These are phyloP conservation scores for Triops longicaudatus DNA, from an alignment of 1,140 invertebrate species.

Conservation along the genomic window DNA sequence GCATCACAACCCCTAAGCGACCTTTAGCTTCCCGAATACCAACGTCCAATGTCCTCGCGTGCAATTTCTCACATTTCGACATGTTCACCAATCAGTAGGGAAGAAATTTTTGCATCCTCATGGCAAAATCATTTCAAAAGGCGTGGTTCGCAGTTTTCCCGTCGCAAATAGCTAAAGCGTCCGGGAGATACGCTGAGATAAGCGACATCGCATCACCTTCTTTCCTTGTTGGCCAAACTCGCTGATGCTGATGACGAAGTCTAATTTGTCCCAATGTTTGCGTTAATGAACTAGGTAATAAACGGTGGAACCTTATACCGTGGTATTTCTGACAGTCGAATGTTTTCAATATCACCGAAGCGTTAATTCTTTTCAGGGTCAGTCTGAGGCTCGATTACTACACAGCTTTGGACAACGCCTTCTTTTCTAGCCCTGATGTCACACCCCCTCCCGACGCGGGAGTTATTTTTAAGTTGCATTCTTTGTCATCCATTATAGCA, in stretches of 20 bases:
- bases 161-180: not conserved
- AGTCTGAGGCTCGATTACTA: not conserved
- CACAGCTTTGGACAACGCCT: not conserved
- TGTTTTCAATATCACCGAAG: not conserved
- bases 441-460: not conserved
- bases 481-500: not conserved
- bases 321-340: not conserved
- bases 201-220: not conserved
- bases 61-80: not conserved
- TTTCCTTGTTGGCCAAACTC: not conserved
- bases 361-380: conserved; percentile 2
- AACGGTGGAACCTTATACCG: not conserved
- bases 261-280: not conserved
- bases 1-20: not conserved
- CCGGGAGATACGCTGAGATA: conserved; percentile 6
- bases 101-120: not conserved
- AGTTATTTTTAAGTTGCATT: not conserved
- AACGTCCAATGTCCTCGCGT: not conserved
- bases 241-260: not conserved
- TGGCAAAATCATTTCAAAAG: not conserved
- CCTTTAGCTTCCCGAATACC: not conserved
- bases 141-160: not conserved
- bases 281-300: conserved; percentile 1
- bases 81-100: not conserved
- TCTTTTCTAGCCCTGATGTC: not conserved